A percentile compares a stretch with the other conserved stretches of the same genome.
These are phyloP conservation scores for Drosophila lutescens DNA, from an alignment of 2,888 invertebrate genomes.

Conservation along the genomic window DNA sequence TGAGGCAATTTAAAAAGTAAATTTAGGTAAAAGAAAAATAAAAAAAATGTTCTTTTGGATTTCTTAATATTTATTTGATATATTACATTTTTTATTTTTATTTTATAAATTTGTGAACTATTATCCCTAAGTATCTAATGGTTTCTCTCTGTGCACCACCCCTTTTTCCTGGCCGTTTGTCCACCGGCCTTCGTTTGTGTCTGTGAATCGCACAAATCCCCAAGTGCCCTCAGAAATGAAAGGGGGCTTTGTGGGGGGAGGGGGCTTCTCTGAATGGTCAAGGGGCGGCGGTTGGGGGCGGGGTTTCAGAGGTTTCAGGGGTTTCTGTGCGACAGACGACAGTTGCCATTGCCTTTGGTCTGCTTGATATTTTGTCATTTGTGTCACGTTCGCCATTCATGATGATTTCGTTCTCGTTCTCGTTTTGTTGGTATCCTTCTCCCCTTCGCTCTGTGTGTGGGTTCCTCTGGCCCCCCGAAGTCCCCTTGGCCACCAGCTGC, in stretches of 20 bases:
- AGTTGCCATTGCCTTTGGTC: constrained; percentile 61
- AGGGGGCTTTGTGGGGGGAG: neutral
- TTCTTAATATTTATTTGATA: too few species aligned
- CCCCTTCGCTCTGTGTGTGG: constrained; percentile 17
- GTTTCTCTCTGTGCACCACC: neutral
- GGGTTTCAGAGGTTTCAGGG: neutral
- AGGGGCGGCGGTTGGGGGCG: constrained; percentile 3
- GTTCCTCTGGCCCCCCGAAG: neutral
- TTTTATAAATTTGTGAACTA: neutral
- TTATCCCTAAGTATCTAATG: too few species aligned
- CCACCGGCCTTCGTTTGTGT: constrained; percentile 46
- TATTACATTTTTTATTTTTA: neutral
- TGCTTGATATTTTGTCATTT: constrained; percentile 81
- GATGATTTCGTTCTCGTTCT: constrained; percentile 70
- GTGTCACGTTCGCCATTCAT: constrained; percentile 81
- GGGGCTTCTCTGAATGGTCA: constrained; percentile 12
- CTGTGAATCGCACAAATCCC: constrained; percentile 53
- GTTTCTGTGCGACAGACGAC: constrained; percentile 28
- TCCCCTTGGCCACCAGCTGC: neutral
- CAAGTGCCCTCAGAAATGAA: constrained; percentile 42
- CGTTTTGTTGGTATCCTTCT: constrained; percentile 38
- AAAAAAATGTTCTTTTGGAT: too few species aligned
- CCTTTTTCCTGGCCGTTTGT: constrained; percentile 20
- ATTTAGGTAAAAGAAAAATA: neutral
- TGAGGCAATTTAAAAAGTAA: neutral